Percentiles rank a stretch among this genome's conserved stretches.
Evolutionary conservation across 2,797 vertebrate genomes (phyloP).

Genomic region (Crossoptilon crossoptilon): DNA sequence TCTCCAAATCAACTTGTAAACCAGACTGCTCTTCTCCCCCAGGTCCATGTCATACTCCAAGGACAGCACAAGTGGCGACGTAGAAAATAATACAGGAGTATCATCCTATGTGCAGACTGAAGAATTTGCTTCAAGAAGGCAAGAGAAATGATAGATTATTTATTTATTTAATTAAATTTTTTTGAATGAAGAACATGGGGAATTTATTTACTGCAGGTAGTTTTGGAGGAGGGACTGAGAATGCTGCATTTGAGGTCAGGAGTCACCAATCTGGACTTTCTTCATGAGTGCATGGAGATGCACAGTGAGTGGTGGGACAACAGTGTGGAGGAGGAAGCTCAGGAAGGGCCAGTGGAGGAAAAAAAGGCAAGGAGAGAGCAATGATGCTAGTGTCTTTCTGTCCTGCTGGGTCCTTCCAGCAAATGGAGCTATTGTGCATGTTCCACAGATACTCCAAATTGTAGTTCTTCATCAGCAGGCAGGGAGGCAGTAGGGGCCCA

Average conservation of each 20-base stretch:
- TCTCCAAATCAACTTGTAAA: neutral
- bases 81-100: neutral
- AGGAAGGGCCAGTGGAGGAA: neutral
- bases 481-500: neutral
- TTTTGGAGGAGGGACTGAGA: neutral
- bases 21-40: neutral
- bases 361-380: neutral
- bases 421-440: neutral
- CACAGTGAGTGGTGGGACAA: neutral
- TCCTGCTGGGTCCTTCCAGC: neutral
- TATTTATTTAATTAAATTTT: neutral
- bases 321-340: neutral
- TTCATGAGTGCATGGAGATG: neutral
- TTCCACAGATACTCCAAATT: neutral
- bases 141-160: neutral
- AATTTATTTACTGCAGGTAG: neutral
- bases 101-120: neutral
- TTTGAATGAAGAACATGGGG: rapidly evolving
- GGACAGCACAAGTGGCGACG: neutral
- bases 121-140: neutral
- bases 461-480: neutral
- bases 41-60: neutral
- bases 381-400: neutral
- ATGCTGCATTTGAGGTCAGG: neutral
- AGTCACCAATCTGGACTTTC: neutral